These are phyloP conservation scores for Castor canadensis DNA, from an alignment of 2,113 vertebrate genomes.

Conservation along the genomic window DNA sequence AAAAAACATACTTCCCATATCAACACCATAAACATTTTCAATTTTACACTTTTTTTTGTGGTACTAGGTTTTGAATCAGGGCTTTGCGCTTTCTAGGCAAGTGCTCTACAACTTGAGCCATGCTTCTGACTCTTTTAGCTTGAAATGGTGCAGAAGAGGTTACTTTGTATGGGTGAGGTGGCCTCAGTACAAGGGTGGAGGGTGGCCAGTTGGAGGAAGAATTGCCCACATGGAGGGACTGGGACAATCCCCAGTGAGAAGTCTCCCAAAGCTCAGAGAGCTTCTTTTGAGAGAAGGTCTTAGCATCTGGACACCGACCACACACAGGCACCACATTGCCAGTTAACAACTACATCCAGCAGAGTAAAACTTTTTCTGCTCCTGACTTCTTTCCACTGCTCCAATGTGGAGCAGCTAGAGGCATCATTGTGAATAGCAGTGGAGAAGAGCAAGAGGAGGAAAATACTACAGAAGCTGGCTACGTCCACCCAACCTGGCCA, in stretches of 20 bases:
- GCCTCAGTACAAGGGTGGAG: not conserved
- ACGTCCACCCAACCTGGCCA: accelerated
- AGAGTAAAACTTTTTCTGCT: not conserved
- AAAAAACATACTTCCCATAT: not conserved
- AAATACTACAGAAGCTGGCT: not conserved
- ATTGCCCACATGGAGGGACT: not conserved
- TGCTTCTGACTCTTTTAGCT: too few species aligned
- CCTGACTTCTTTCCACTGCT: not conserved
- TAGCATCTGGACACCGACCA: not conserved
- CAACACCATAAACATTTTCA: not conserved
- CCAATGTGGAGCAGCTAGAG: not conserved
- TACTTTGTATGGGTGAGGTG: not conserved
- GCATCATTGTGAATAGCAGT: not conserved
- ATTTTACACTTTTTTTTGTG: not conserved
- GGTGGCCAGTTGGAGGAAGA: not conserved
- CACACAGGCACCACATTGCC: too few species aligned
- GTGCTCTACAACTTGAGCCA: too few species aligned
- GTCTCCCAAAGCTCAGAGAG: not conserved
- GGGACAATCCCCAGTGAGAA: not conserved
- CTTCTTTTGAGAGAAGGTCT: not conserved
- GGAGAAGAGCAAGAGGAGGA: not conserved
- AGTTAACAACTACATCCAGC: not conserved
- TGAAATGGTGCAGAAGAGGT: not conserved
- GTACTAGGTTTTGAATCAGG: too few species aligned
- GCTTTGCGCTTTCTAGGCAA: too few species aligned